Evolutionary conservation across 2,888 invertebrate species (phyloP).

Genomic region (Acanthosepion esculentum): DNA sequence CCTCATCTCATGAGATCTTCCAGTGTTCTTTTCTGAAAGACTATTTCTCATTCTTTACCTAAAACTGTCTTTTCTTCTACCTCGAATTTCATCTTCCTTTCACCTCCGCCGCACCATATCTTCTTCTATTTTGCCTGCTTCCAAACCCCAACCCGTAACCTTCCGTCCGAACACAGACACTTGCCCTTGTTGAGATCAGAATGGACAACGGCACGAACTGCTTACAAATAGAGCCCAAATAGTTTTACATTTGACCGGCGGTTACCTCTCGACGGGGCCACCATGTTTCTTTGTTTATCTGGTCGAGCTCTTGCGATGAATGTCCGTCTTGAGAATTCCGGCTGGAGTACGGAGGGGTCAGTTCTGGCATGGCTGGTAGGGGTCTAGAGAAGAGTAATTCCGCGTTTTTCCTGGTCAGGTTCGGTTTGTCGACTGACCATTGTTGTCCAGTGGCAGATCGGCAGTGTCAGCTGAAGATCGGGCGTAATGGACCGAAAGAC

Average conservation of each 20-base stretch:
- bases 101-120: no score
- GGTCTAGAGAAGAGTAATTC: neutral
- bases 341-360: neutral
- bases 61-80: no score
- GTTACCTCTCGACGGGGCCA: neutral
- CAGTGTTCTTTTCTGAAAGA: no score
- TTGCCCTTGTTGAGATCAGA: neutral
- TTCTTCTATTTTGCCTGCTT: no score
- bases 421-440: constrained; percentile 7
- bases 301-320: neutral
- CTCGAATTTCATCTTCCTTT: no score
- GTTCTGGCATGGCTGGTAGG: neutral
- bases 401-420: neutral
- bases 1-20: no score
- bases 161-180: neutral
- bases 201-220: neutral
- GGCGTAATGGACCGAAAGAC: no score
- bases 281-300: neutral
- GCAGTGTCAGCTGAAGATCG: neutral
- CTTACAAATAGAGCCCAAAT: neutral
- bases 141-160: neutral
- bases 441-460: neutral
- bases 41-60: no score
- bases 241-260: constrained; percentile 33
- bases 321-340: neutral